Percentiles rank a stretch among this genome's conserved stretches.
These are phyloP conservation scores for Sarcophaga caerulescens DNA, from an alignment of 2,888 invertebrate species.

Conservation along the genomic window DNA sequence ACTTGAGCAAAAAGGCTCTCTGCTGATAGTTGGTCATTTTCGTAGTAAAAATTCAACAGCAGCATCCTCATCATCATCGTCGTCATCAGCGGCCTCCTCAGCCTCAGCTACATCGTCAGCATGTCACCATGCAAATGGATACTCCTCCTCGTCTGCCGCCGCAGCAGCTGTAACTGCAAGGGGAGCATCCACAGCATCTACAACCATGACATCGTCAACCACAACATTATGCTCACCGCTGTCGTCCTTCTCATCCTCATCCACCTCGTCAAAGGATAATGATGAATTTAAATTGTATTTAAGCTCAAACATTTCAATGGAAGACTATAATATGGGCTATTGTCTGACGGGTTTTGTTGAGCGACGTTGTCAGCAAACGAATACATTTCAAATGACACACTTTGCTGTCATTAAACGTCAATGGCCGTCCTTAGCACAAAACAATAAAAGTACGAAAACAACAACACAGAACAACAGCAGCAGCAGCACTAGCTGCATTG, in stretches of 20 bases:
- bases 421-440: constrained; percentile 80
- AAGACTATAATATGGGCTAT: constrained; percentile 95
- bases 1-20: constrained; percentile 87
- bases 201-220: constrained; percentile 34
- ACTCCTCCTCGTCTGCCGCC: not conserved
- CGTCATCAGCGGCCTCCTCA: not conserved
- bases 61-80: constrained; percentile 25
- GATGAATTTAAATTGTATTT: constrained; percentile 90
- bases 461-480: constrained; percentile 52
- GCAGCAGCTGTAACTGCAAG: constrained; percentile 19
- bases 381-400: constrained; percentile 92
- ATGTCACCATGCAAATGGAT: no score
- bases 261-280: constrained; percentile 58
- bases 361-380: constrained; percentile 88
- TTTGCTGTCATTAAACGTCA: constrained; percentile 92
- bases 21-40: constrained; percentile 88
- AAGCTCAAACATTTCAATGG: constrained; percentile 91
- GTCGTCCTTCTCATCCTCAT: constrained; percentile 8
- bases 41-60: constrained; percentile 67
- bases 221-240: constrained; percentile 51
- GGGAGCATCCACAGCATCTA: not conserved
- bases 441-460: constrained; percentile 68
- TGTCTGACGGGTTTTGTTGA: constrained; percentile 93
- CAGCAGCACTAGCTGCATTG: constrained; percentile 44
- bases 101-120: not conserved